Base-by-base conservation (phyloP, 2,113 vertebrate genomes). In the Eublepharis macularius region DNA sequence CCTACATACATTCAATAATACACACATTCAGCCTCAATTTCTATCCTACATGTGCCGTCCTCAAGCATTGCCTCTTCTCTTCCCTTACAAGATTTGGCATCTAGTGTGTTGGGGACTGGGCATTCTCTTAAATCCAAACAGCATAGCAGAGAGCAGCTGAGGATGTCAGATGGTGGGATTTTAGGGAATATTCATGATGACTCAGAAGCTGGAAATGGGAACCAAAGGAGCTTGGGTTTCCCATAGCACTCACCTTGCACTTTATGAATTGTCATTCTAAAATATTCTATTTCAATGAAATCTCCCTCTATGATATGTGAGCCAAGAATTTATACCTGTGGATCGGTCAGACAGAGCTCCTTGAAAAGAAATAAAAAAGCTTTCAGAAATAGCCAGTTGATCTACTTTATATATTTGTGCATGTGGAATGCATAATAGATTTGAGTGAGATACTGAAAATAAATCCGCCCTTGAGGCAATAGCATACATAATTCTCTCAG, bases 361-460 rank as follows among this genome's bases (percentile, higher is more conserved):
- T 66, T 83, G 77, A 21, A 82, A 89, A 57, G 47, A 87, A 1
- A 10, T 10, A 90, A 93, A 89, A 82, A 66, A 0, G 43, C 63
- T 92, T 83, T 89, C 43, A 19, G 57, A 93, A 90, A 80, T n/a
- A 83, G 41, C 70, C 94, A 54, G 87, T 91, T 87, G 84, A 85
- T 84, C 75, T 36, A 49, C 83, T 81, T 91, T 76, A 88, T 39
- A 39, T 90, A 86, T 88, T 78, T 95, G 76, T 77, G 19, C 2
- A 21, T 86, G 75, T 92, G 6, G 14, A 69, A 91, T 2, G 4
- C 75, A 34, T 74, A 57, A 80, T 39, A 79, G 6, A 63, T 76
- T 81, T 91, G 45, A 89, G 9, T 3, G 87, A 93, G 73, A 74
- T 49, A 36, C 72, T 83, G n/a, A 86, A 87, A 63, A 83, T 87